Evolutionary conservation across 2,113 vertebrate species (phyloP).

Genomic region (Pelvicachromis taeniatus): DNA sequence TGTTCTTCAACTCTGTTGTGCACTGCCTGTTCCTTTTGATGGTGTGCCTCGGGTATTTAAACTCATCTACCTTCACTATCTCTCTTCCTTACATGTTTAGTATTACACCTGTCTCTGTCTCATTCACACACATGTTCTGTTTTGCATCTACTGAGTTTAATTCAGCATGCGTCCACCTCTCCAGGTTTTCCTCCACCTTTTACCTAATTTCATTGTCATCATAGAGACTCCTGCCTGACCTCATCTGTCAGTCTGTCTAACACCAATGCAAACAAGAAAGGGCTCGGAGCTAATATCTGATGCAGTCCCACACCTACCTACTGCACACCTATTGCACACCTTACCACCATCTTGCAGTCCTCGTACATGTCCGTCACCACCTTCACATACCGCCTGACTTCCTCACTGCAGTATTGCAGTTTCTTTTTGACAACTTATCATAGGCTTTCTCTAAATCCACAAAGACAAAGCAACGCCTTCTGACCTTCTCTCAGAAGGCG

Average conservation of each 20-base stretch:
- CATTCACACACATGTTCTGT: background rate
- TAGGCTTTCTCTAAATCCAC: background rate
- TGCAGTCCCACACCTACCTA: background rate
- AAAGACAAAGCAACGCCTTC: accelerated
- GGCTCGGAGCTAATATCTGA: accelerated
- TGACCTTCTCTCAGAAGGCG: background rate
- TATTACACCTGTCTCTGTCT: background rate
- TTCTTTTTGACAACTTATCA: background rate
- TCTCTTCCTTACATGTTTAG: background rate
- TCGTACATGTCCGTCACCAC: background rate
- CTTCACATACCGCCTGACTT: background rate
- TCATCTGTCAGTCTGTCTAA: background rate
- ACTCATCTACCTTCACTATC: background rate
- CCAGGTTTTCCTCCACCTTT: accelerated
- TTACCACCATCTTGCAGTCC: background rate
- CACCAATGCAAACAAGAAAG: background rate
- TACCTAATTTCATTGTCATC: background rate
- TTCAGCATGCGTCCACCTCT: background rate
- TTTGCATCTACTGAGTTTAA: background rate
- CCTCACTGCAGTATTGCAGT: background rate
- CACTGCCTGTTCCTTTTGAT: background rate
- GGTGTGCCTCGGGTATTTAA: background rate
- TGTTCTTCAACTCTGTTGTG: background rate
- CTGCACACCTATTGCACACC: background rate
- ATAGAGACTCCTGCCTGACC: background rate